Base-by-base conservation (phyloP, 2,113 vertebrate genomes). In the Alosa alosa region DNA sequence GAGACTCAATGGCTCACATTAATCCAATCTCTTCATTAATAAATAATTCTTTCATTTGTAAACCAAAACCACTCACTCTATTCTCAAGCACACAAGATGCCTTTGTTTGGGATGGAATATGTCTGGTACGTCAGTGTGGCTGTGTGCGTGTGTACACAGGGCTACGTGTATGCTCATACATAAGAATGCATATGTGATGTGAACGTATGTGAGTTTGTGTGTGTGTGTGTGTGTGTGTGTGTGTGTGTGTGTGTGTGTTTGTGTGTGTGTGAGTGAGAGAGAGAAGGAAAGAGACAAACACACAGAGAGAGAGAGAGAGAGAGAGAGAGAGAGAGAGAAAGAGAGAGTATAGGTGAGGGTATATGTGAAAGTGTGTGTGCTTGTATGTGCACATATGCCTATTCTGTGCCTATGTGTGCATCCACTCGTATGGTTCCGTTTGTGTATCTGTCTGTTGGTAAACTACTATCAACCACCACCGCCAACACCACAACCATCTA, bases 211-310 rank as follows among this genome's bases (percentile, higher is more conserved):
- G 9, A 13, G 25, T 72, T 36, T 25, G 64, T 36, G 1, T 72
- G 2, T 31, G 64, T 36, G 25, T 25, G n/a, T 10, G 20, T 64
- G 57, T n/a, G 20, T 64, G 57, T 64, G 57, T 64, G 57, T 64
- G 60, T 64, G 13, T n/a, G n/a, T n/a, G n/a, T n/a, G 22, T 64
- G 22, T 64, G 60, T 64, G 60, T 64, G 60, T 64, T 17, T 64
- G 60, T 64, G 60, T 64, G 60, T 64, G 60, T 64, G 60, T 64
- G 60, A n/a, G 60, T 25, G 60, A n/a, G 60, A n/a, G 60, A n/a
- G 60, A 25, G 22, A 15, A 15, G 1, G 47, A 49, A 1, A 49
- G 47, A 49, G 7, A 49, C 47, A 47, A 9, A 47, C 46, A 47
- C 9, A 47, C 1, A 47, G 46, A 31, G 31, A 31, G 31, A 31